Evolutionary conservation across 2,113 vertebrate genomes (phyloP).

Genomic region (Erythrocercus mccallii): DNA sequence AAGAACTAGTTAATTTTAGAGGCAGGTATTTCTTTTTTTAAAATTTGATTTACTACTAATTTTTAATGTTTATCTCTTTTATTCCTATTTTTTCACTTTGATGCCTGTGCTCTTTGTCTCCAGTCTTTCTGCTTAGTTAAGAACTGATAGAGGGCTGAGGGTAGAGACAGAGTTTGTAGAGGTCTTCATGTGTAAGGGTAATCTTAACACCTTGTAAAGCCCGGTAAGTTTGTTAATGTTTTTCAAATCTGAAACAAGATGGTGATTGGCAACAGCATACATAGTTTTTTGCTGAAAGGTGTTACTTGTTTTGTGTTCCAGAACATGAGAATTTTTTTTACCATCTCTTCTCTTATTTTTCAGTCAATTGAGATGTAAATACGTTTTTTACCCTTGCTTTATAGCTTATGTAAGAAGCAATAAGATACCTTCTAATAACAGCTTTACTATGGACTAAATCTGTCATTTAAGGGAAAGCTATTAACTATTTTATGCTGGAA

Average conservation of each 20-base stretch:
- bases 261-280: not conserved
- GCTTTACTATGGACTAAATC: not conserved
- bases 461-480: not conserved
- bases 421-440: not conserved
- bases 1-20: not conserved
- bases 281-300: not conserved
- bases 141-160: not conserved
- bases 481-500: not conserved
- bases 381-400: not conserved
- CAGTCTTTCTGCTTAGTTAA: not conserved
- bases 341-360: not conserved
- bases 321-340: not conserved
- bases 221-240: not conserved
- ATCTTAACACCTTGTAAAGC: not conserved
- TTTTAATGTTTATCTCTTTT: not conserved
- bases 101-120: not conserved
- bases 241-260: not conserved
- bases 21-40: not conserved
- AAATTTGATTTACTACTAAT: not conserved
- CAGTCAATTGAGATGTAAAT: not conserved
- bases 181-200: not conserved
- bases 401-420: not conserved
- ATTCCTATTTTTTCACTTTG: not conserved
- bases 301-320: not conserved
- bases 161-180: not conserved